Base-by-base conservation (phyloP, 2,797 vertebrate species). In the Lates japonicus region DNA sequence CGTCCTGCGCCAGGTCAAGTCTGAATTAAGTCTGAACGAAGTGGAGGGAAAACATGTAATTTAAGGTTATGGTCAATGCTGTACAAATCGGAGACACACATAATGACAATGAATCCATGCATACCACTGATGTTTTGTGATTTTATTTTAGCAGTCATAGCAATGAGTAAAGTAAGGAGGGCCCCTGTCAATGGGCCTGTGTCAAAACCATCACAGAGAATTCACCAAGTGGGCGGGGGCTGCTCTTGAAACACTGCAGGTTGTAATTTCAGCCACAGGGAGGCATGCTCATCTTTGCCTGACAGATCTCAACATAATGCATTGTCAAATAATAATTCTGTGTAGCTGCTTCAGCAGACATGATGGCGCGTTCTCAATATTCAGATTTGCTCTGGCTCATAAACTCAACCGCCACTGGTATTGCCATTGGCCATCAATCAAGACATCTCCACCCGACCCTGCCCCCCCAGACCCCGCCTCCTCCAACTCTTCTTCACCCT, bases 291-390 rank as follows among this genome's bases (percentile, higher is more conserved):
- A 93, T 94, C 88, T 44, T 91, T 93, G 88, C 87, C 74, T 95
- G 95, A 95, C 93, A 90, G 94, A 92, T 94, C 94, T 95, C 93
- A 95, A 95, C 95, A 93, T 92, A 94, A 95, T 91, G 93, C 93
- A 94, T 94, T 95, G 94, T 95, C 94, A 93, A n/a, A n/a, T n/a
- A 96, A 97, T 96, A 93, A 94, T 86, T 95, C 94, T 96, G 93
- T 87, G 92, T 46, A 68, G 76, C 25, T 81, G 79, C 95, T n/a
- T n/a, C n/a, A n/a, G n/a, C n/a, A n/a, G 94, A 95, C 95, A 94
- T 68, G 81, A 87, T 72, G 87, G 90, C 78, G 44, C 61, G 29
- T 91, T 94, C 90, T 94, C 92, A 94, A 95, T 96, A 96, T 96
- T 96, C 89, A 96, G 94, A 96, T 96, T 93, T 82, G 90, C 90